Conservation (phyloP, 2,113 vertebrate species). For the Leptobrachium leishanense region DNA sequence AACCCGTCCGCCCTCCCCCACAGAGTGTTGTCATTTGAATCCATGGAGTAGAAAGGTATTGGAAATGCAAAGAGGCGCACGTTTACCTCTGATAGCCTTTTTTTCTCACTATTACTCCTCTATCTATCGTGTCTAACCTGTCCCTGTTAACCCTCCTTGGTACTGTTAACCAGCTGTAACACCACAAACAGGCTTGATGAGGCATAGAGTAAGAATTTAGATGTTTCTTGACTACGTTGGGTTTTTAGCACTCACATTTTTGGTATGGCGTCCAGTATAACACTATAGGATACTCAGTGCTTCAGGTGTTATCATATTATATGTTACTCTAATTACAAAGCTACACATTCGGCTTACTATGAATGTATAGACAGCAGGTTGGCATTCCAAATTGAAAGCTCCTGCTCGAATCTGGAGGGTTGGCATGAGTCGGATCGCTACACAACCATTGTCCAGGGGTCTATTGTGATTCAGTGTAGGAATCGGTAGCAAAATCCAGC, state of each 20-base stretch:
- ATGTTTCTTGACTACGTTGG: too few relatives aligned
- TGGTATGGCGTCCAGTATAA: too few relatives aligned
- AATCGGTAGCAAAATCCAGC: constrained; percentile 68
- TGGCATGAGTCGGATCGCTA: constrained; percentile 54
- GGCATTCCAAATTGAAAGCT: too few relatives aligned
- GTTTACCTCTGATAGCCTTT: constrained; percentile 54
- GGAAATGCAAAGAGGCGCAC: constrained; percentile 60
- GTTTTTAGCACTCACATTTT: too few relatives aligned
- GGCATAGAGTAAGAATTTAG: too few relatives aligned
- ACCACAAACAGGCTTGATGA: background rate
- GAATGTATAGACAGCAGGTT: too few relatives aligned
- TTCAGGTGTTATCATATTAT: too few relatives aligned
- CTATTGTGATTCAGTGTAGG: constrained; percentile 71
- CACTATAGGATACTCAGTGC: too few relatives aligned
- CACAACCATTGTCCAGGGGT: constrained; percentile 54
- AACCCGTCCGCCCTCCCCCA: constrained; percentile 87
- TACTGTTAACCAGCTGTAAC: background rate
- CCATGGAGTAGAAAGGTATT: constrained; percentile 99
- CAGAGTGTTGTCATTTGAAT: constrained; percentile 95
- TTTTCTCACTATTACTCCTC: constrained; percentile 53
- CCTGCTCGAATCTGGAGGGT: background rate
- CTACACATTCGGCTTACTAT: too few relatives aligned
- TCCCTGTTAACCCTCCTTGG: background rate
- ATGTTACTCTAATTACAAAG: too few relatives aligned
- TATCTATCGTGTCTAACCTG: constrained; percentile 44